Percentiles rank a stretch among this genome's conserved stretches.
Evolutionary conservation across 1,140 invertebrate genomes (phyloP).

Genomic region (Drosophila bocqueti): DNA sequence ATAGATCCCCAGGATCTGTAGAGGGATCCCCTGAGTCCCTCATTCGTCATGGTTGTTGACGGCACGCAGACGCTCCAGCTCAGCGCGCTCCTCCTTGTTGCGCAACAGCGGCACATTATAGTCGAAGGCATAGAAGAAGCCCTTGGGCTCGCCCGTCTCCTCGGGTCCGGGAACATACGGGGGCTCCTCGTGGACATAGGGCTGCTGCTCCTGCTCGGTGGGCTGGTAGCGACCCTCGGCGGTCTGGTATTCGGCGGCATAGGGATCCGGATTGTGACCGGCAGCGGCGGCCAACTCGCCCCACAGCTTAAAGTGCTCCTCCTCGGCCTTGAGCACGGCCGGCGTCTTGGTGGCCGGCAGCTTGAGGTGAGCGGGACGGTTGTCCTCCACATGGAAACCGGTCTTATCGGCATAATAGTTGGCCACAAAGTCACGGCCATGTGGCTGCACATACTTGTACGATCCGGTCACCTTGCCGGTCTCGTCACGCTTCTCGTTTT

Average conservation of each 20-base stretch:
- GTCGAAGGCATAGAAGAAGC: slow-evolving; percentile 89
- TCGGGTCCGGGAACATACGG: slow-evolving; percentile 80
- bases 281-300: slow-evolving; percentile 87
- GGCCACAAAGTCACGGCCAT: slow-evolving; percentile 85
- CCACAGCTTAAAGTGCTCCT: slow-evolving; percentile 88
- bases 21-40: slow-evolving; percentile 6
- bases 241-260: slow-evolving; percentile 76
- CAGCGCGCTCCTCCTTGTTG: slow-evolving; percentile 80
- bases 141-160: slow-evolving; percentile 87
- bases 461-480: slow-evolving; percentile 77
- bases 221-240: slow-evolving; percentile 74
- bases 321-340: slow-evolving; percentile 87
- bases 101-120: slow-evolving; percentile 87
- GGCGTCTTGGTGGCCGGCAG: slow-evolving; percentile 87
- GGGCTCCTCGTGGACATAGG: slow-evolving; percentile 75
- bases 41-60: slow-evolving; percentile 78
- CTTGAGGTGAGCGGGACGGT: slow-evolving; percentile 87
- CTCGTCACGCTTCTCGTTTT: slow-evolving; percentile 85
- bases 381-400: slow-evolving; percentile 89
- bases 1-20: slow-evolving; percentile 5
- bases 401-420: slow-evolving; percentile 88
- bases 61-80: slow-evolving; percentile 72
- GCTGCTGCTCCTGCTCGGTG: slow-evolving; percentile 57
- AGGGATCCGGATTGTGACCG: slow-evolving; percentile 85
- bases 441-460: slow-evolving; percentile 83